These are phyloP conservation scores for Nephrotoma flavescens DNA, from an alignment of 2,888 invertebrate species.

Conservation along the genomic window DNA sequence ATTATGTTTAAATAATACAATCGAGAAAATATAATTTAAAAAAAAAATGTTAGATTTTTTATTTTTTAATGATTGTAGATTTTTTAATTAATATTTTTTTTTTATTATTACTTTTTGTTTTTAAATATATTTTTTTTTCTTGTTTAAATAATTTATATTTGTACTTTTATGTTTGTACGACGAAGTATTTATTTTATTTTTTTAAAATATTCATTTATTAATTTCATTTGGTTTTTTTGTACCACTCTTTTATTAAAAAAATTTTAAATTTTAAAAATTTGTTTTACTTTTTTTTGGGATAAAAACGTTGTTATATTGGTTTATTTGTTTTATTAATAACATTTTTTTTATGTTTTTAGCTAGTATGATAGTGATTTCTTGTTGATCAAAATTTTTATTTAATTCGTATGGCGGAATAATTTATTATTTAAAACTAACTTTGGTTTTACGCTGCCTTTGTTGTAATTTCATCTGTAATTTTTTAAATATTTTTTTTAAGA, in stretches of 20 bases:
- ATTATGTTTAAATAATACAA: background rate
- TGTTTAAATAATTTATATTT: slow-evolving; percentile 3
- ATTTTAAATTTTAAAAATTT: background rate
- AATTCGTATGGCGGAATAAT: background rate
- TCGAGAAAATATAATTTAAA: background rate
- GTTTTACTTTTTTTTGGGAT: slow-evolving; percentile 1
- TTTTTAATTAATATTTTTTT: background rate
- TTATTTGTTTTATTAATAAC: background rate
- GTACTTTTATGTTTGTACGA: slow-evolving; percentile 3
- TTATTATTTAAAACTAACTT: slow-evolving; percentile 1
- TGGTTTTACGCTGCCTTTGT: slow-evolving; percentile 4
- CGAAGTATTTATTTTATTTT: background rate
- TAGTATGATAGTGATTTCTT: background rate
- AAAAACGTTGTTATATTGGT: background rate
- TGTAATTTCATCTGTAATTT: slow-evolving; percentile 3
- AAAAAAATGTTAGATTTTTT: background rate
- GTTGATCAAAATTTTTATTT: background rate
- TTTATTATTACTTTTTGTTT: background rate
- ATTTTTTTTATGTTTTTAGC: background rate
- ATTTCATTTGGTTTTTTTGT: background rate
- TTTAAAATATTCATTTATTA: background rate
- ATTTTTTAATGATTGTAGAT: background rate
- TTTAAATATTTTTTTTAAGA: background rate
- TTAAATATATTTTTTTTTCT: slow-evolving; percentile 3
- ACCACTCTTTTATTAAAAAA: background rate